Base-by-base conservation (phyloP, 2,113 vertebrate genomes). In the Sisor rabdophorus region DNA sequence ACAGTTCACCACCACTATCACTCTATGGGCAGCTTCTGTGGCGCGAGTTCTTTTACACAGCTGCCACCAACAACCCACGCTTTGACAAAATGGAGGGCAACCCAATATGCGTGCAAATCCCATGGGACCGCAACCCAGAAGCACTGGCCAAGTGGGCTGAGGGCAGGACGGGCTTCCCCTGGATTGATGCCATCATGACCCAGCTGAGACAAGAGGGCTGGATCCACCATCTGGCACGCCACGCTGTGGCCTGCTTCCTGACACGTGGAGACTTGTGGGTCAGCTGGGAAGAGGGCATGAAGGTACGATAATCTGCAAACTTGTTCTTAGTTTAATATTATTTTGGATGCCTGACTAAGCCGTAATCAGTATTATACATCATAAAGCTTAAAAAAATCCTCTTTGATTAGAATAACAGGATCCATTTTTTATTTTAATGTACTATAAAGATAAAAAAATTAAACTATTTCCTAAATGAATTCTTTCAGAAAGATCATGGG, bases 61-160 rank as follows among this genome's bases (percentile, higher is more conserved):
- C 95, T 0, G 97, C 96, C 0, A 99, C 96, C 87, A 99, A 94
- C 87, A 99, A 99, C 87, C 95, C 97, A 47, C 95, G 95, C 75
- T 98, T 99, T 85, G 97, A 99, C 91, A 98, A 98, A 92, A 99
- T 99, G 96, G 97, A 98, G 88, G 95, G 95, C 80, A 98, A 98
- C 88, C 96, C 96, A 83, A 98, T 99, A 86, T 99, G 97, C 70
- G 96, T 99, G 73, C 96, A 98, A 90, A 98, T 99, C 84, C 97
- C 96, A 0, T 99, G 97, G 97, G 97, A 99, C 88, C 94, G 93
- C 79, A 98, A 98, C 87, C 92, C 97, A 0, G 96, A 98, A 86
- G 97, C 96, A 16, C 90, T 99, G 86, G 96, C 97, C 79, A 98
- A 98, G 84, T 99, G 97, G 97, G 96, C 96, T 2, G 96, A 99